Conservation (phyloP, 2,888 invertebrate species). For the Geophilus truncorum region DNA sequence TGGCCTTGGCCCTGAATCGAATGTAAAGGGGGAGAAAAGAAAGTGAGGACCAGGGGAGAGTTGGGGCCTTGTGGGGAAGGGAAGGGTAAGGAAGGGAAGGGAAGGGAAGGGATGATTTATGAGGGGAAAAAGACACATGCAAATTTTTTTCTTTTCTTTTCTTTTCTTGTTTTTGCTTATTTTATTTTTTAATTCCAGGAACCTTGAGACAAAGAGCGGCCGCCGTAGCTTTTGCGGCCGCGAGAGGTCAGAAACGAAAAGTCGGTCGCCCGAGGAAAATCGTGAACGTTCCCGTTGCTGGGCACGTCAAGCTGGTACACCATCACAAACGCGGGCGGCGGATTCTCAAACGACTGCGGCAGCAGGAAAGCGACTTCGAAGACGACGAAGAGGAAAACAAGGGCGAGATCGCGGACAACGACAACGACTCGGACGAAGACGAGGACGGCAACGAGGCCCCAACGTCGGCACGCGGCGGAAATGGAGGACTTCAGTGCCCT, state of each 20-base stretch:
- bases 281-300: constrained; percentile 4
- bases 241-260: constrained; percentile 33
- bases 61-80: no score
- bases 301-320: constrained; percentile 18
- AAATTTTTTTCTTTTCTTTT: no score
- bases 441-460: constrained; percentile 34
- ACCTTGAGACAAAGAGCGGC: constrained; percentile 30
- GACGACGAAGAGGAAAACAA: constrained; percentile 39
- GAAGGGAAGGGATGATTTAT: background rate
- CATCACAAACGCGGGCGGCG: background rate
- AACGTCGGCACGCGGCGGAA: constrained; percentile 32
- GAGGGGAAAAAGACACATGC: background rate
- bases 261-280: constrained; percentile 33
- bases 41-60: background rate
- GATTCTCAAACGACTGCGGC: background rate
- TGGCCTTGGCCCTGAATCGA: constrained; percentile 24
- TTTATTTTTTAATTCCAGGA: background rate
- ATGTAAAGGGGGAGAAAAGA: background rate
- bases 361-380: background rate
- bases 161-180: background rate
- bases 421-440: constrained; percentile 37
- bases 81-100: background rate
- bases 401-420: constrained; percentile 18
- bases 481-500: constrained; percentile 49
- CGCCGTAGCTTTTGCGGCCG: constrained; percentile 28